Conservation (phyloP, 1,140 invertebrate genomes). For the Diachasma alloeum region DNA sequence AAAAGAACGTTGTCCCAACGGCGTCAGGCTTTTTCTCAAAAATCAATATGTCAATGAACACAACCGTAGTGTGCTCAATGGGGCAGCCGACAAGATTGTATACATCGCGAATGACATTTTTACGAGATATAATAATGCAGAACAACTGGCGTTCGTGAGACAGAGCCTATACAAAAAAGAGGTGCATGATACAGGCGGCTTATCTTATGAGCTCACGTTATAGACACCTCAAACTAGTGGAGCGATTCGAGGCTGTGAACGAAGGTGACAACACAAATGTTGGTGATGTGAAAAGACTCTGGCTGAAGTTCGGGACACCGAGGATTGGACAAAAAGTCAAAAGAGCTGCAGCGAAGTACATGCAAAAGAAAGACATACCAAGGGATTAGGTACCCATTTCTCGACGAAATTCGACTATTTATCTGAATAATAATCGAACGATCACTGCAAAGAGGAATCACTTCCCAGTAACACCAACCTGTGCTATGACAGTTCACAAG, state of each 20-base stretch:
- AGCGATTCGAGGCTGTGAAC: neutral
- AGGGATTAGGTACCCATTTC: neutral
- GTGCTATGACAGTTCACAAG: slow-evolving; percentile 45
- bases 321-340: neutral
- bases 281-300: neutral
- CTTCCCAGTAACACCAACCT: slow-evolving; percentile 16
- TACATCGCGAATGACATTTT: too few species aligned
- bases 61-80: slow-evolving; percentile 31
- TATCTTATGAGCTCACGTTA: neutral
- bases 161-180: too few species aligned
- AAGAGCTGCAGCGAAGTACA: neutral
- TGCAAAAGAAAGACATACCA: neutral
- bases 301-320: neutral
- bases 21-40: slow-evolving; percentile 36
- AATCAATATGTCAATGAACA: slow-evolving; percentile 42
- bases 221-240: neutral
- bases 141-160: too few species aligned
- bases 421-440: slow-evolving; percentile 13
- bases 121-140: too few species aligned
- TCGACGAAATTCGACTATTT: neutral
- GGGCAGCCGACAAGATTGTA: too few species aligned
- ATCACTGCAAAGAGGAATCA: slow-evolving; percentile 14
- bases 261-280: neutral
- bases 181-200: neutral
- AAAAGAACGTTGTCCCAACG: slow-evolving; percentile 31